Conservation (phyloP, 2,888 invertebrate genomes). For the Caenorhabditis doughertyi region DNA sequence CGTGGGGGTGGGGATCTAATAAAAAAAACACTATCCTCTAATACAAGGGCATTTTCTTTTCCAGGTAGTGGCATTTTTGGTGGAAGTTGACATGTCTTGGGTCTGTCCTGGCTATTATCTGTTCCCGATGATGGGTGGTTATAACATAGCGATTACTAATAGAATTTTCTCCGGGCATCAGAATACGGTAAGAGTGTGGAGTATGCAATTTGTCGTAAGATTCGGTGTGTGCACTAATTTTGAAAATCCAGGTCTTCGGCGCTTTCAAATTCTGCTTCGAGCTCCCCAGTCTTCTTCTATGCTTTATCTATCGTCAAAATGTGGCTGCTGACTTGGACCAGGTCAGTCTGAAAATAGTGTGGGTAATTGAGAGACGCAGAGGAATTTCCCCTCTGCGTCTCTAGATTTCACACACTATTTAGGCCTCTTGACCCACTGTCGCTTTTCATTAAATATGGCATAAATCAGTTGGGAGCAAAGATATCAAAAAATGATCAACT, state of each 20-base stretch:
- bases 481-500: too few relatives aligned
- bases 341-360: constrained; percentile 7
- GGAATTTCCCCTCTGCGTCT: too few relatives aligned
- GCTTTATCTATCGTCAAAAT: constrained; percentile 53
- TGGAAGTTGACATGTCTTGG: constrained; percentile 47
- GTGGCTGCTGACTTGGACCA: constrained; percentile 22
- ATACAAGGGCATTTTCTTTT: too few relatives aligned
- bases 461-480: too few relatives aligned
- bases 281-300: constrained; percentile 40
- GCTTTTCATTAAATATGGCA: too few relatives aligned
- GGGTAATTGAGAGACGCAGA: too few relatives aligned
- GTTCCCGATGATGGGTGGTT: constrained; percentile 53
- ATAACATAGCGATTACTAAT: constrained; percentile 27
- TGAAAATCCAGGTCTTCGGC: constrained; percentile 29
- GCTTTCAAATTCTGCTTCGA: constrained; percentile 49
- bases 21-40: too few relatives aligned
- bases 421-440: too few relatives aligned
- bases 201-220: too few relatives aligned
- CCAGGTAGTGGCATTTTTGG: constrained; percentile 39
- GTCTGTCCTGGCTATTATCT: constrained; percentile 51
- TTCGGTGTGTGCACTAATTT: background rate
- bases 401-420: too few relatives aligned
- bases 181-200: constrained; percentile 16
- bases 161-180: constrained; percentile 29
- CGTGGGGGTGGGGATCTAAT: too few relatives aligned